phyloP scores from a whole-genome alignment of 2,113 vertebrate genomes.

The Boulengerochromis microlepis region DNA sequence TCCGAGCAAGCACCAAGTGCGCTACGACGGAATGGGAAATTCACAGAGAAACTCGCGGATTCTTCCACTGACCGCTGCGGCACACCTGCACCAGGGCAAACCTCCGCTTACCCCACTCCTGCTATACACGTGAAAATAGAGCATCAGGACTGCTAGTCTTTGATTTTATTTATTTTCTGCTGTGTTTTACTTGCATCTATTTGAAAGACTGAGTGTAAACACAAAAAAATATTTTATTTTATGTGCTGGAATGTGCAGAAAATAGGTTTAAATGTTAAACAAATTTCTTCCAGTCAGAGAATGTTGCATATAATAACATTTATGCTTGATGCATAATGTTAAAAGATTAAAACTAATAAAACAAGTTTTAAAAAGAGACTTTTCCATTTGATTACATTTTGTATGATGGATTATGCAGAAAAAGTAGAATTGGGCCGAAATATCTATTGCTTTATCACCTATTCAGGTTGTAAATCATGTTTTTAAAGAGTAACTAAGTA shows the following conservation, averaged over 20 bases:
- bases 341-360: not conserved
- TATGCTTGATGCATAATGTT: not conserved
- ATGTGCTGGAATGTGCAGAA: not conserved
- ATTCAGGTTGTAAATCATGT: not conserved
- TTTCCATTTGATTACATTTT: not conserved
- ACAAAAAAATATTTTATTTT: not conserved
- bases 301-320: fast-evolving
- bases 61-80: fast-evolving
- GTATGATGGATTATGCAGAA: not conserved
- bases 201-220: not conserved
- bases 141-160: too few relatives aligned
- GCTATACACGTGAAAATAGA: too few relatives aligned
- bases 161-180: too few relatives aligned
- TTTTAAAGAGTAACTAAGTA: not conserved
- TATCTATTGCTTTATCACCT: fast-evolving
- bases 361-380: not conserved
- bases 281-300: not conserved
- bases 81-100: not conserved
- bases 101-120: too few relatives aligned
- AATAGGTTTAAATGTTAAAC: not conserved
- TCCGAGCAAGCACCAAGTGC: fast-evolving
- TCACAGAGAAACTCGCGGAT: not conserved
- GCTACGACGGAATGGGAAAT: not conserved
- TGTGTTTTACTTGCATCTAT: not conserved
- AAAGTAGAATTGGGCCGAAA: not conserved